Evolutionary conservation across 2,797 vertebrate genomes (phyloP).

Genomic region (Peromyscus nudipes): DNA sequence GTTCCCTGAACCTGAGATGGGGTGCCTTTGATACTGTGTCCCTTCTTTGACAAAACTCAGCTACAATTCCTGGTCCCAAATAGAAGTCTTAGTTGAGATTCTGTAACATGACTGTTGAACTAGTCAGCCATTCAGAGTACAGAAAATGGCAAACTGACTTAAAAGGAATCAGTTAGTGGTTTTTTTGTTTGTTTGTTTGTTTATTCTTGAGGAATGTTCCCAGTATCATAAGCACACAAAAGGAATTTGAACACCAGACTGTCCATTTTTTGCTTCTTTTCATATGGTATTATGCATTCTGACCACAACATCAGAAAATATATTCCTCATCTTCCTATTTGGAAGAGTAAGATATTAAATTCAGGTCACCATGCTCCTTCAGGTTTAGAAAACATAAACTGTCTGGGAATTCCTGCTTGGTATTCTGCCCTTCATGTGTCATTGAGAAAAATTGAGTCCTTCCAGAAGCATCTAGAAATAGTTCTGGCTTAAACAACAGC

Average conservation of each 20-base stretch:
- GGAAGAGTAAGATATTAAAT: neutral
- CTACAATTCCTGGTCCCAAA: conserved; percentile 3
- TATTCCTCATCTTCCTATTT: neutral
- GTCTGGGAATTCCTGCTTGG: neutral
- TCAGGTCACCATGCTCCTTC: neutral
- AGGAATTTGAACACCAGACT: neutral
- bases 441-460: neutral
- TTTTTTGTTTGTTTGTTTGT: neutral
- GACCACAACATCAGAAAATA: neutral
- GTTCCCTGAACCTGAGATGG: neutral
- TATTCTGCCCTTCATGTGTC: neutral
- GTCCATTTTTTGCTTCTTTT: neutral
- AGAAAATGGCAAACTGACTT: neutral
- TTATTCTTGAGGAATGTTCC: neutral
- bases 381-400: neutral
- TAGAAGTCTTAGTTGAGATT: neutral
- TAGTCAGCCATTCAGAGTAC: neutral
- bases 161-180: neutral
- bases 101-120: neutral
- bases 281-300: neutral
- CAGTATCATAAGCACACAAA: neutral
- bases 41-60: neutral
- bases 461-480: neutral
- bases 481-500: neutral
- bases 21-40: neutral